These are phyloP conservation scores for Papilio helenus DNA, from an alignment of 1,140 invertebrate species.

Conservation along the genomic window DNA sequence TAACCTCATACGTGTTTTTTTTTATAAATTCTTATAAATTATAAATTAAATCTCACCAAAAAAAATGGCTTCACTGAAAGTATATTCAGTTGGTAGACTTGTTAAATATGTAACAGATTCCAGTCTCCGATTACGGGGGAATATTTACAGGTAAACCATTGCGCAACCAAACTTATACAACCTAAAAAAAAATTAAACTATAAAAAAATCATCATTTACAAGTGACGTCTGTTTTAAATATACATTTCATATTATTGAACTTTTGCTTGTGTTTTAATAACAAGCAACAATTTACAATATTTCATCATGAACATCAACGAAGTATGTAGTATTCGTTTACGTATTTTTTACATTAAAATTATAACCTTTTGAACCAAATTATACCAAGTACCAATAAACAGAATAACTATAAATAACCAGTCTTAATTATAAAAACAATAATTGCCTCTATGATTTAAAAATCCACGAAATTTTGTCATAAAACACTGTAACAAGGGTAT, in stretches of 20 bases:
- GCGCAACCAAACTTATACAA: slow-evolving; percentile 66
- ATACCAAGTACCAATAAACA: too few relatives aligned
- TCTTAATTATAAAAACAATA: too few relatives aligned
- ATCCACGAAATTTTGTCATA: too few relatives aligned
- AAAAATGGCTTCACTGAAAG: slow-evolving; percentile 75
- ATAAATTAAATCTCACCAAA: slow-evolving; percentile 45
- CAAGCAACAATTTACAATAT: slow-evolving; percentile 3
- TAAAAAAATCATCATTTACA: slow-evolving; percentile 18
- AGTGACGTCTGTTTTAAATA: neutral
- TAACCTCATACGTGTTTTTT: slow-evolving; percentile 56
- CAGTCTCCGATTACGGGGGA: slow-evolving; percentile 57
- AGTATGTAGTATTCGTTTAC: neutral
- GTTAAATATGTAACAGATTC: slow-evolving; percentile 68
- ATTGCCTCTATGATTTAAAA: too few relatives aligned
- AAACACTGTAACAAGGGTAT: neutral
- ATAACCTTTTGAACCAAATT: too few relatives aligned
- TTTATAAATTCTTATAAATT: slow-evolving; percentile 47
- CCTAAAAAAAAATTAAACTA: slow-evolving; percentile 52
- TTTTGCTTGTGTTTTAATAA: neutral
- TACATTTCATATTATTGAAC: neutral
- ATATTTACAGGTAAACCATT: slow-evolving; percentile 74
- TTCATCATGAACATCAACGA: slow-evolving; percentile 28
- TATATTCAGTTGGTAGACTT: slow-evolving; percentile 69
- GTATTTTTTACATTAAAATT: too few relatives aligned
- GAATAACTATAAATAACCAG: too few relatives aligned